Conservation (phyloP, 2,888 invertebrate genomes). For the Barypeithes pellucidus region DNA sequence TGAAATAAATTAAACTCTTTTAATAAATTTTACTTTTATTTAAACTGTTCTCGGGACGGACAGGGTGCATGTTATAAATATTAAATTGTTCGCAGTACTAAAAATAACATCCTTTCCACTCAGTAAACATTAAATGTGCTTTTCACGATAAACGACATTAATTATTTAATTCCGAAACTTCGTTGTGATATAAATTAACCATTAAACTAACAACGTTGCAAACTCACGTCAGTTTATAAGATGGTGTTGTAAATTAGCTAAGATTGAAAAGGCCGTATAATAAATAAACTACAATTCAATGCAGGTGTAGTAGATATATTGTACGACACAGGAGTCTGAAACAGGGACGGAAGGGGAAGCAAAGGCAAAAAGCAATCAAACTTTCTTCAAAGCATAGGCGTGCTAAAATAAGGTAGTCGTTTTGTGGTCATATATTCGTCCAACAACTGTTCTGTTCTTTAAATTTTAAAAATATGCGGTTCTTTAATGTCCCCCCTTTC, state of each 20-base stretch:
- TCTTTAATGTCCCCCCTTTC: too few relatives aligned
- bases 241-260: background rate
- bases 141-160: background rate
- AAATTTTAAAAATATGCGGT: too few relatives aligned
- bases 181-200: slow-evolving; percentile 1
- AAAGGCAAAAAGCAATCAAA: too few relatives aligned
- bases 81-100: background rate
- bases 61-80: background rate
- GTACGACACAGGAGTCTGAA: too few relatives aligned
- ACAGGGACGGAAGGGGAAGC: too few relatives aligned
- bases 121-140: background rate
- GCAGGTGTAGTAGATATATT: background rate
- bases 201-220: slow-evolving; percentile 17
- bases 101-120: background rate
- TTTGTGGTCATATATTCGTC: too few relatives aligned
- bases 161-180: background rate
- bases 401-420: too few relatives aligned
- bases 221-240: slow-evolving; percentile 2
- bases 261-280: slow-evolving; percentile 10
- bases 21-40: too few relatives aligned
- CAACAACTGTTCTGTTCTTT: background rate
- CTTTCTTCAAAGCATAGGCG: too few relatives aligned
- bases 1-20: too few relatives aligned
- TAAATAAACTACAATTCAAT: background rate
- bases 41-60: background rate